phyloP scores from a whole-genome alignment of 2,888 invertebrate genomes.

The Drosophila nigricruria region DNA sequence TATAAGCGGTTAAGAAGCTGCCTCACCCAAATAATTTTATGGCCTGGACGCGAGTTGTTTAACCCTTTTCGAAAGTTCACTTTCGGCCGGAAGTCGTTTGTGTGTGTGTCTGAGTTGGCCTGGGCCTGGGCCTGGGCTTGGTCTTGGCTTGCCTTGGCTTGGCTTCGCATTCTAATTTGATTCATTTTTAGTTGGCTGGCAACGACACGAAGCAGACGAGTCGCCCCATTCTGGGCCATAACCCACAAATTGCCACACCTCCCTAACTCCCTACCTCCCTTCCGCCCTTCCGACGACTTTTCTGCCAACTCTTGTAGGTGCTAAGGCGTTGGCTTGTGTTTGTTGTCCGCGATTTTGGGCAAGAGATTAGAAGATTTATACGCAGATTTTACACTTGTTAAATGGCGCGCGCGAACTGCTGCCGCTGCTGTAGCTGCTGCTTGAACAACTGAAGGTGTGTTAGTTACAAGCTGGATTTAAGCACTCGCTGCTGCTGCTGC shows the following conservation, averaged over 20 bases:
- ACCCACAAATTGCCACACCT: constrained; percentile 24
- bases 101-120: constrained; percentile 5
- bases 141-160: constrained; percentile 34
- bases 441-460: constrained; percentile 12
- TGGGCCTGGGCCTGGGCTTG: constrained; percentile 5
- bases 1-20: constrained; percentile 14
- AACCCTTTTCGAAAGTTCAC: constrained; percentile 74
- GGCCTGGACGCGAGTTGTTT: constrained; percentile 68
- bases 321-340: constrained; percentile 61
- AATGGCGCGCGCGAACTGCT: constrained; percentile 32
- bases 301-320: constrained; percentile 42
- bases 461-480: neutral
- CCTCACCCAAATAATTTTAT: constrained; percentile 70
- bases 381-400: constrained; percentile 72
- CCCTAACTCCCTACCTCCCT: neutral
- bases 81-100: constrained; percentile 73
- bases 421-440: constrained; percentile 2
- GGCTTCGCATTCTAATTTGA: constrained; percentile 65
- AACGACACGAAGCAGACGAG: constrained; percentile 41
- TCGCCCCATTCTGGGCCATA: constrained; percentile 29
- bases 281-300: neutral
- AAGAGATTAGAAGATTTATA: constrained; percentile 74
- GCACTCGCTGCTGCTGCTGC: constrained; percentile 9
- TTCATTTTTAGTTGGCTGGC: constrained; percentile 66
- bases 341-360: constrained; percentile 54